Evolutionary conservation across 1,140 invertebrate genomes (phyloP), one percentile per base, ranked within the genome.

Genomic region (Trichomalopsis sarcophagae): DNA sequence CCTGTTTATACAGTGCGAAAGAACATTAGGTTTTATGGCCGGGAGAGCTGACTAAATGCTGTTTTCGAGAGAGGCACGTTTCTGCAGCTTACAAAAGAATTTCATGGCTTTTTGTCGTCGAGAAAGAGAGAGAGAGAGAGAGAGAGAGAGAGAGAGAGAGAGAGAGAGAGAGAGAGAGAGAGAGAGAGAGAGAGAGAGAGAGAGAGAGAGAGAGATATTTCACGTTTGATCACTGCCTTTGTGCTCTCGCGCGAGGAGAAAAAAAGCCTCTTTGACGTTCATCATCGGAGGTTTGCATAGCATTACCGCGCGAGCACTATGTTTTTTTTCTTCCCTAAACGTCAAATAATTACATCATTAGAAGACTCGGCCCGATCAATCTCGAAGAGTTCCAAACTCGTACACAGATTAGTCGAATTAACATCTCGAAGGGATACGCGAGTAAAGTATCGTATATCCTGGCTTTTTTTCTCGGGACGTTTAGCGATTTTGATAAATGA

Each of bases 401-500:
- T 40, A 40, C 36, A 62, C 14, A 21, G 55, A 62, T 62, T 21
- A 21, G 55, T 21, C 17, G 55, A 62, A 62, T 62, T 62, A 62
- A 62, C 17, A 62, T n/a, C 40, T 44, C 40, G 40, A 44, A 44
- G 36, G 36, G 36, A 40, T 40, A 40, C 36, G 36, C 7, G 36
- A 7, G 33, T 36, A 36, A 44, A 44, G 40, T n/a, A 62, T 62
- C 33, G 33, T 62, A 62, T 14, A 10, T 44, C 10, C 11, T 47
- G 47, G 13, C 27, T 47, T 76, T 23, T 23, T 50, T 76, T 47
- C n/a, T 23, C 40, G 5, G n/a, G 3, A 13, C 9, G 10, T 36
- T 80, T 40, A 69, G 47, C 33, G 62, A 80, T 80, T 69, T 80
- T 69, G 78, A 80, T 80, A 80, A 80, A 80, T 80, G 78, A 80